A percentile compares a stretch with the other conserved stretches of the same genome.
Evolutionary conservation across 2,888 invertebrate genomes (phyloP).

Genomic region (Callinectes sapidus): DNA sequence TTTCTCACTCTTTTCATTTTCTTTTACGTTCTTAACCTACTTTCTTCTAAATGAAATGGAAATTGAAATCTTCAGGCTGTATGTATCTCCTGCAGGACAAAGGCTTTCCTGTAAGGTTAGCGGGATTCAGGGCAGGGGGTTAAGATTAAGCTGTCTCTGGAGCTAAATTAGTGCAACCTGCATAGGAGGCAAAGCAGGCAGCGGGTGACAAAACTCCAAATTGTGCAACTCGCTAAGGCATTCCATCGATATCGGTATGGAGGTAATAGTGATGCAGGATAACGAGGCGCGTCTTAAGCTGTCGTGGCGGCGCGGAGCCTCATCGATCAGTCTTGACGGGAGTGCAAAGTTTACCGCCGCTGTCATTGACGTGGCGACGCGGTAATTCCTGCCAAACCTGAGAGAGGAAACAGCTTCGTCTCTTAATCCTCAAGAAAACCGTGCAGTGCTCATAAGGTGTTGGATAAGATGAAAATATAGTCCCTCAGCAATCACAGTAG

Average conservation of each 20-base stretch:
- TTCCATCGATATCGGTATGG: not conserved
- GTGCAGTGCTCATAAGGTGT: no score
- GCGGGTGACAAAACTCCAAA: no score
- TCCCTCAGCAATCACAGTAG: no score
- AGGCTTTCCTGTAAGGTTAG: no score
- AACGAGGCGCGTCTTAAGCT: not conserved
- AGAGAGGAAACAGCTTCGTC: not conserved
- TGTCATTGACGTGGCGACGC: not conserved
- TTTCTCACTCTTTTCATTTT: not conserved
- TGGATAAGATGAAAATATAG: no score
- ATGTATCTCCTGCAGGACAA: no score
- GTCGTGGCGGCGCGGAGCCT: not conserved
- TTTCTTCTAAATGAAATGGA: no score
- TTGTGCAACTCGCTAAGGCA: not conserved
- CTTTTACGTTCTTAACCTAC: no score
- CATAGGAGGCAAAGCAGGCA: no score
- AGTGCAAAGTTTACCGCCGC: not conserved
- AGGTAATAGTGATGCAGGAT: not conserved
- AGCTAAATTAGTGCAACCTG: not conserved
- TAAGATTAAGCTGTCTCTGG: not conserved
- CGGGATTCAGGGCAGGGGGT: no score
- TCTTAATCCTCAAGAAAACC: not conserved
- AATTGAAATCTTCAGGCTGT: no score
- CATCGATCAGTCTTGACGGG: not conserved
- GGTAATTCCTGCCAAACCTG: not conserved